Base-by-base conservation (phyloP, 2,113 vertebrate species). In the Chascanopsetta lugubris region DNA sequence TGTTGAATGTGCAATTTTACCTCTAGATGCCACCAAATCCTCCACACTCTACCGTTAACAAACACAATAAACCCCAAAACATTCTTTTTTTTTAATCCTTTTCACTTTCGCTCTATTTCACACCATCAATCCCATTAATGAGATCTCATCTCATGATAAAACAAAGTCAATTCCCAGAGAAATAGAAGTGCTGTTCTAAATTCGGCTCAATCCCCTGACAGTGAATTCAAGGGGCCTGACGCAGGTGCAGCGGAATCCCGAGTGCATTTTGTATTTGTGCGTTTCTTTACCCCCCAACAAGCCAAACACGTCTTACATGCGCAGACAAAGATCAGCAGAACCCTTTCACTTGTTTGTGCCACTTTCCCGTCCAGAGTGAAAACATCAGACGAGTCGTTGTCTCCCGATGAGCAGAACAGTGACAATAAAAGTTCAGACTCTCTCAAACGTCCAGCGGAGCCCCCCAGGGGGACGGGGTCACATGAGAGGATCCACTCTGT, bases 391-490 rank as follows among this genome's bases (percentile, higher is more conserved):
- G n/a, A n/a, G n/a, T n/a, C n/a, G n/a, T 27, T 46, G 38, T 48
- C 40, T 65, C 22, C 32, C 25, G 26, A 50, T 30, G 18, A 6
- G 66, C 20, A 69, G 21, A 47, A 57, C 24, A 70, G 63, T 43
- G 72, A 68, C 34, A 36, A 27, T 60, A 62, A 72, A 66, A 55
- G 42, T 56, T 69, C n/a, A n/a, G n/a, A n/a, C n/a, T n/a, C n/a
- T n/a, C n/a, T n/a, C n/a, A n/a, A n/a, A n/a, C n/a, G n/a, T n/a
- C 79, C 30, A 80, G 18, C 61, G 57, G 12, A 21, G 25, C 10
- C n/a, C n/a, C n/a, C n/a, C n/a, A n/a, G 56, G 58, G 77, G 81
- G 79, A 75, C 62, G 56, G 50, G 63, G 61, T 65, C 63, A 83
- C 50, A 48, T 63, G 10, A 53, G 60, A 75, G 65, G 77, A 81